Conservation (phyloP, 1,140 invertebrate genomes). For the Elymnias hypermnestra region DNA sequence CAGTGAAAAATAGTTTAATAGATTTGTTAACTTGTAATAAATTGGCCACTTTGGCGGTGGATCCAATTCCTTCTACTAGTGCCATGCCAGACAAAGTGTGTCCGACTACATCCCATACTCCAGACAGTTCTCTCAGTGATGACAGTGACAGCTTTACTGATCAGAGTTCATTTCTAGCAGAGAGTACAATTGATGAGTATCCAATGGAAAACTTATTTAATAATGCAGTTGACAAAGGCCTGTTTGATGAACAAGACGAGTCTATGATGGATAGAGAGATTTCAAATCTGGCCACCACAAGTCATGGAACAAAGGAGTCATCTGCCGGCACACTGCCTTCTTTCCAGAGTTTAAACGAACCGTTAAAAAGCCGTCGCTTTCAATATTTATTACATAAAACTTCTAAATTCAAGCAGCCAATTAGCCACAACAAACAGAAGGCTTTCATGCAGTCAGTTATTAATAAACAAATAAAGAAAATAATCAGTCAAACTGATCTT, state of each 20-base stretch:
- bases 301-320: slow-evolving; percentile 54
- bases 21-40: slow-evolving; percentile 62
- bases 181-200: slow-evolving; percentile 69
- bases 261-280: slow-evolving; percentile 69
- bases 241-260: slow-evolving; percentile 64
- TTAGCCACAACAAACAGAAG: slow-evolving; percentile 69
- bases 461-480: slow-evolving; percentile 71
- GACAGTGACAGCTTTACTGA: slow-evolving; percentile 64
- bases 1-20: slow-evolving; percentile 63
- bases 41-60: slow-evolving; percentile 34
- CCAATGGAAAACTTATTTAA: slow-evolving; percentile 70
- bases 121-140: slow-evolving; percentile 61
- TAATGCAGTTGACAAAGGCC: slow-evolving; percentile 65
- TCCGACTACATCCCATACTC: slow-evolving; percentile 47
- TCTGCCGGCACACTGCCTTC: slow-evolving; percentile 50
- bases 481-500: slow-evolving; percentile 24
- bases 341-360: slow-evolving; percentile 68
- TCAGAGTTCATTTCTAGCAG: slow-evolving; percentile 64
- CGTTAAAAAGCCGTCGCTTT: slow-evolving; percentile 68
- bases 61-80: slow-evolving; percentile 50
- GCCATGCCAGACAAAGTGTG: slow-evolving; percentile 43
- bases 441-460: slow-evolving; percentile 72
- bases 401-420: slow-evolving; percentile 72
- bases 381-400: slow-evolving; percentile 74
- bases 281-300: slow-evolving; percentile 64